Percentiles rank a stretch among this genome's conserved stretches.
phyloP scores from a whole-genome alignment of 1,140 invertebrate species.

The Portunus trituberculatus region DNA sequence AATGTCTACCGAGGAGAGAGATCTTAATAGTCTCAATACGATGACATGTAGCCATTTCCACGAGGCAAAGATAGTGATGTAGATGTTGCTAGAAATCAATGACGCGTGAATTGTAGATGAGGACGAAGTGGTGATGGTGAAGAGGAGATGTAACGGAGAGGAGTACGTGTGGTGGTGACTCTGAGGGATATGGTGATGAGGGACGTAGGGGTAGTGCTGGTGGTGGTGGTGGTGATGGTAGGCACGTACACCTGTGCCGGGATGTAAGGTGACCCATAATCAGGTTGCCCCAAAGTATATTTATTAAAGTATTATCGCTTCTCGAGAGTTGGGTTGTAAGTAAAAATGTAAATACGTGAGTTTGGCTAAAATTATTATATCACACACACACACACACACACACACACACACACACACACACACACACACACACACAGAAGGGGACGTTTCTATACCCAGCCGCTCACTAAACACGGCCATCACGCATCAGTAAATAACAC shows the following conservation, averaged over 20 bases:
- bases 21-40: neutral
- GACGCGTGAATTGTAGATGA: neutral
- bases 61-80: neutral
- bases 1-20: too few relatives aligned
- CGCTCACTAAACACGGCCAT: neutral
- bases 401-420: slow-evolving; percentile 20
- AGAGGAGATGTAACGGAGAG: neutral
- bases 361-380: neutral
- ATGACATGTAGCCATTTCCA: neutral
- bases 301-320: neutral
- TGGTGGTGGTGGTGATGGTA: neutral
- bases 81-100: neutral
- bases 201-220: neutral
- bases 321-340: neutral
- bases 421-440: slow-evolving; percentile 7
- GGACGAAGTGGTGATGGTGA: neutral
- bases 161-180: neutral
- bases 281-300: neutral
- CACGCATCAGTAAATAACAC: slow-evolving; percentile 4
- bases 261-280: neutral
- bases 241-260: neutral
- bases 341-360: neutral
- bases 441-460: neutral
- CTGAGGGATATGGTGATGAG: neutral
- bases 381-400: neutral